Base-by-base conservation (phyloP, 2,797 vertebrate species). In the Premnoplex brunnescens region DNA sequence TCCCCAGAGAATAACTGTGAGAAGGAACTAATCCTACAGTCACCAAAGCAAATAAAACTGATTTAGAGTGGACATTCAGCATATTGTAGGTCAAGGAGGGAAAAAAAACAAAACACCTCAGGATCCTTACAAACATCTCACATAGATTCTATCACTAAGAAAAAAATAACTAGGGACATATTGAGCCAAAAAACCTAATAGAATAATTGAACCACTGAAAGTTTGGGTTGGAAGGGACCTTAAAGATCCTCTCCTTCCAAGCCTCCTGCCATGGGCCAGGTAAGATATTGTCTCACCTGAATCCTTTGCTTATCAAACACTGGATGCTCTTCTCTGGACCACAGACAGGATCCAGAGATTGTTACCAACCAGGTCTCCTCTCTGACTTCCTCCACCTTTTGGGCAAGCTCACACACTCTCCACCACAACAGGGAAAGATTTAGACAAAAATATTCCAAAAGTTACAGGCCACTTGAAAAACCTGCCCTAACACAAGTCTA, bases 401-500 rank as follows among this genome's bases (percentile, higher is more conserved):
- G 88, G 85, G 69, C 59, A 73, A 49, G 34, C 64, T 83, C 76
- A n/a, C n/a, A 32, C 10, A 5, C 75, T 87, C 72, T 51, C 48
- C 48, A 54, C 20, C 1, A 0, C 18, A 91, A 69, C 77, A 91
- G 78, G n/a, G 69, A 63, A 59, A 95, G 67, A 76, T 84, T 96
- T 79, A 79, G 85, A 85, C 89, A 44, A 94, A 82, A 74, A 64
- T 30, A 64, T 66, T 34, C 63, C 17, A 49, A 52, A 66, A 93
- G 59, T 91, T 93, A 74, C 67, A 90, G 80, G 85, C 89, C 94
- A 91, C 92, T 95, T 73, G 94, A 90, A 89, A 96, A 68, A 59
- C 76, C 93, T 89, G 74, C 92, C 92, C 63, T 82, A 84, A 84
- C 87, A 80, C 92, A 94, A 44, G 76, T 93, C 96, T 94, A 59